phyloP scores from a whole-genome alignment of 2,797 vertebrate genomes.

The Cyclopterus lumpus region DNA sequence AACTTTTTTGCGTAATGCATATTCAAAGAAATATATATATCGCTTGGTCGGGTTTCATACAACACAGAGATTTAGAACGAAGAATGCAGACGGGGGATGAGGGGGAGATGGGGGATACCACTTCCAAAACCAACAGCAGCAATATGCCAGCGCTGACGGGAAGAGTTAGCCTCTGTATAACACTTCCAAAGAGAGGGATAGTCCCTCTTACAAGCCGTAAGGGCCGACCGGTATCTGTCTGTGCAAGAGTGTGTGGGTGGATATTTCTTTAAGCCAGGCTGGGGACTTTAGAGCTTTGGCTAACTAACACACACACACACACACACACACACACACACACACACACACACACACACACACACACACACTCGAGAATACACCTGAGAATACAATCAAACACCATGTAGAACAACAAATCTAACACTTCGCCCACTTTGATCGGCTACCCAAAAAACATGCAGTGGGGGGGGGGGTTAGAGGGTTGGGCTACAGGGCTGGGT shows the following conservation, averaged over 20 bases:
- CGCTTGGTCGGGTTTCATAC: constrained; percentile 54
- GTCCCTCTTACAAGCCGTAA: constrained; percentile 66
- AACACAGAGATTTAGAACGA: constrained; percentile 53
- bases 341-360: constrained; percentile 15
- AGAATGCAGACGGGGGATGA: constrained; percentile 19
- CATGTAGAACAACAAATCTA: constrained; percentile 70
- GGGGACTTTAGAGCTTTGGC: constrained; percentile 59
- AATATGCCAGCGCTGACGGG: constrained; percentile 63
- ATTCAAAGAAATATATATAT: constrained; percentile 33
- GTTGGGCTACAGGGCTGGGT: constrained; percentile 17
- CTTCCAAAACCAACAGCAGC: constrained; percentile 73
- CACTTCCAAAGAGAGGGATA: constrained; percentile 79
- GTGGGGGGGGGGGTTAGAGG: not conserved
- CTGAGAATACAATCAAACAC: constrained; percentile 71
- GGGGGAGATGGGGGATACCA: constrained; percentile 22
- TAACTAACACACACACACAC: constrained; percentile 41
- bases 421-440: constrained; percentile 75
- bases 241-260: constrained; percentile 54
- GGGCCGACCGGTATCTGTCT: constrained; percentile 49
- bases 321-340: constrained; percentile 29
- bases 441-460: constrained; percentile 65
- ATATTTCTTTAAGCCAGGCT: constrained; percentile 61
- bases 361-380: constrained; percentile 57
- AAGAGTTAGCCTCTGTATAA: constrained; percentile 75
- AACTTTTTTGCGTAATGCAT: constrained; percentile 40